Evolutionary conservation across 2,888 invertebrate species (phyloP).

Genomic region (Nephrotoma guestfalica): DNA sequence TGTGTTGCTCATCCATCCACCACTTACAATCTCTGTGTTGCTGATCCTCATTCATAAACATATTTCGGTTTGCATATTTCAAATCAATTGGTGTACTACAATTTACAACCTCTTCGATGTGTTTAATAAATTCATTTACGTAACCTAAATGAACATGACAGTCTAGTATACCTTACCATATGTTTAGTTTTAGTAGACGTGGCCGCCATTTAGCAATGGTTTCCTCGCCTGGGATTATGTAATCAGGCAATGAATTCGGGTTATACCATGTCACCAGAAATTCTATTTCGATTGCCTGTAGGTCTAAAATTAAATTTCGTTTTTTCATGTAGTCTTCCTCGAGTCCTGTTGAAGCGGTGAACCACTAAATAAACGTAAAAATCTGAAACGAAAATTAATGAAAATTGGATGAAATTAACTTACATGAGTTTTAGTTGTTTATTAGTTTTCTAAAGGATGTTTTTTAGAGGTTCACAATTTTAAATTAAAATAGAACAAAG

Average conservation of each 20-base stretch:
- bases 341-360: conserved; percentile 52
- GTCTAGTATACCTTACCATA: conserved; percentile 74
- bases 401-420: too few species aligned
- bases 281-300: conserved; percentile 90
- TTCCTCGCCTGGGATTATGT: conserved; percentile 61
- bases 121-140: conserved; percentile 89
- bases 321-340: conserved; percentile 92
- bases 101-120: conserved; percentile 90
- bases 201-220: conserved; percentile 80
- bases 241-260: conserved; percentile 66
- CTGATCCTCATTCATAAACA: conserved; percentile 94
- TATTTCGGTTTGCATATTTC: conserved; percentile 99
- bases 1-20: too few species aligned
- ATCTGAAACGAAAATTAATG: too few species aligned
- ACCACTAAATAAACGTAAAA: too few species aligned
- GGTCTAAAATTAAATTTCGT: conserved; percentile 80
- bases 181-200: conserved; percentile 66
- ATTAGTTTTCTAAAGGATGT: too few species aligned
- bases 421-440: too few species aligned
- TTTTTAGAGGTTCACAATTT: too few species aligned
- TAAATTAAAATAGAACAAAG: too few species aligned
- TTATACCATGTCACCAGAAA: conserved; percentile 93
- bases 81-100: conserved; percentile 94
- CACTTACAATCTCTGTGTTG: conserved; percentile 67
- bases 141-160: conserved; percentile 99